Conservation (phyloP, 2,888 invertebrate species). For the Hanleya hanleyi region DNA sequence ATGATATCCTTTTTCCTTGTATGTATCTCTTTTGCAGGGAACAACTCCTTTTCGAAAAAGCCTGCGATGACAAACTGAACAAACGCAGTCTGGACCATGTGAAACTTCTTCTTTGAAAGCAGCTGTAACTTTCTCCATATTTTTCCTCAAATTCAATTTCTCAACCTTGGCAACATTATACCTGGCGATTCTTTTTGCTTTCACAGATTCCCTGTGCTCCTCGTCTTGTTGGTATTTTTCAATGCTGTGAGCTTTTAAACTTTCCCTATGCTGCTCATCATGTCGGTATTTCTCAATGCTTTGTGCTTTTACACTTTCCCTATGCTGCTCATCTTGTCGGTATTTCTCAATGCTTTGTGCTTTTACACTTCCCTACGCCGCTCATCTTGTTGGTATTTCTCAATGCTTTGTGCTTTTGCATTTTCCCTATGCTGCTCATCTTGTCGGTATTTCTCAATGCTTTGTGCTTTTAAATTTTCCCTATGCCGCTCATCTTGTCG, state of each 20-base stretch:
- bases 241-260: not conserved
- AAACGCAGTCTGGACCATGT: slow-evolving; percentile 6
- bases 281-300: not conserved
- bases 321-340: not conserved
- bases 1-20: not conserved
- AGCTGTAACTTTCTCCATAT: no score
- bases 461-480: not conserved
- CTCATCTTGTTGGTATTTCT: slow-evolving; percentile 16
- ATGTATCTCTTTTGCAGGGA: not conserved
- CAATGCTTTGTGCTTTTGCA: slow-evolving; percentile 9
- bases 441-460: not conserved
- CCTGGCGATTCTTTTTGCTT: not conserved
- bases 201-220: not conserved
- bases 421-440: not conserved
- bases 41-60: slow-evolving; percentile 14
- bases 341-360: slow-evolving; percentile 2
- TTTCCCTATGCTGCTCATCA: not conserved
- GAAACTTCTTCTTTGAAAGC: not conserved
- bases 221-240: not conserved
- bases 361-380: slow-evolving; percentile 12
- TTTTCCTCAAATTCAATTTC: not conserved
- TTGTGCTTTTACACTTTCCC: no score
- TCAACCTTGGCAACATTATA: not conserved
- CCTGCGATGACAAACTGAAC: slow-evolving; percentile 12
- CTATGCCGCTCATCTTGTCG: not conserved